Base-by-base conservation (phyloP, 2,888 invertebrate species). In the Trachelus tabidus region DNA sequence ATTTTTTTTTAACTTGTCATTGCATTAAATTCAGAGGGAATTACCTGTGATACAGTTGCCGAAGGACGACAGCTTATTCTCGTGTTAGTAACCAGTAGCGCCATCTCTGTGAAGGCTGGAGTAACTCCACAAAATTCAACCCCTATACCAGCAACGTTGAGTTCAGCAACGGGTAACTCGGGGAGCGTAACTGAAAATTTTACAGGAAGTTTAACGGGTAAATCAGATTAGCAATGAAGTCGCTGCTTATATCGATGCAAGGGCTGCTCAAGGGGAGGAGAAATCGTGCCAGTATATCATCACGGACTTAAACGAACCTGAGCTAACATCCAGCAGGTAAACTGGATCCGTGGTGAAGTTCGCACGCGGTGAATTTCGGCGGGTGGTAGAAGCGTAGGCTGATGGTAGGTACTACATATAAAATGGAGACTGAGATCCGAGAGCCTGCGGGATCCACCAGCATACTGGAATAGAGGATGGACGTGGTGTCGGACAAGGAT, bases 71-170 rank as follows among this genome's bases (percentile, higher is more conserved):
- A 23, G 56, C 56, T 23, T 23, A 23, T 56, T 56, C 77, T 71
- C 68, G 12, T 12, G 37, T 69, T 23, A 69, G 74, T 76, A 68
- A 80, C 80, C 74, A 30, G 81, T 85, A 84, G 86, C 86, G 88
- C 88, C 89, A 88, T 87, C 89, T 87, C 76, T 79, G 73, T 74
- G 80, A 78, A 78, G 76, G 77, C 77, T 56, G 2, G 56, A 56
- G 56, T 56, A 56, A 56, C 56, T 0, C 2, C 9, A 23, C 1
- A 23, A 56, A 23, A 9, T 56, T 9, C 56, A 56, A 56, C 56
- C 56, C 56, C 56, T 56, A 56, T 56, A 56, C 23, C 56, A 56
- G 56, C 1, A 56, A 9, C 56, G 23, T 56, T 56, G 56, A 56
- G 9, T 23, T 56, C 56, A 9, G 56, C 56, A 56, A 56, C 23